phyloP scores from a whole-genome alignment of 2,888 invertebrate species.

The Neoscelio sp. region DNA sequence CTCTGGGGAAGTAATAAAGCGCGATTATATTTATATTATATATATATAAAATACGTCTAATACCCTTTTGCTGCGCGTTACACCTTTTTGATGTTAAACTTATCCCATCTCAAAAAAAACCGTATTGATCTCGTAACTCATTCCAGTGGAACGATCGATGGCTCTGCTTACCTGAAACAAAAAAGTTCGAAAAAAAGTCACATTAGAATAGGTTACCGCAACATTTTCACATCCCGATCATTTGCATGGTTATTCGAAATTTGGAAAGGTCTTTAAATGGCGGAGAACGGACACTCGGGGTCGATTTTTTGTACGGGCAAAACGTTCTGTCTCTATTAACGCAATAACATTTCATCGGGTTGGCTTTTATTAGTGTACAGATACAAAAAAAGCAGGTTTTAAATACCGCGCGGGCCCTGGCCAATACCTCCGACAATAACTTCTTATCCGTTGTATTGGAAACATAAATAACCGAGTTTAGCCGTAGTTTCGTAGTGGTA shows the following conservation, averaged over 20 bases:
- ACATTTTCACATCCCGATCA: too few relatives aligned
- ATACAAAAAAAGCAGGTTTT: slow-evolving; percentile 17
- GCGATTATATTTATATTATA: slow-evolving; percentile 34
- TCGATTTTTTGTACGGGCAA: slow-evolving; percentile 32
- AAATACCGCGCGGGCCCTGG: slow-evolving; percentile 27
- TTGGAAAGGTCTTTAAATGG: slow-evolving; percentile 32
- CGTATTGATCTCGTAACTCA: slow-evolving; percentile 51
- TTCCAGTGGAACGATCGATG: slow-evolving; percentile 43
- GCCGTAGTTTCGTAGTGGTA: slow-evolving; percentile 40
- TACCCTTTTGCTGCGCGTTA: slow-evolving; percentile 1
- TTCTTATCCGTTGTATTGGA: slow-evolving; percentile 63
- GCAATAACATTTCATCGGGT: slow-evolving; percentile 1
- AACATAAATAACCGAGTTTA: slow-evolving; percentile 68
- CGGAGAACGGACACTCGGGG: background rate
- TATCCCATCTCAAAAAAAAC: slow-evolving; percentile 37
- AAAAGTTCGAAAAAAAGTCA: slow-evolving; percentile 24
- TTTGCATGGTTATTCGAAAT: slow-evolving; percentile 59
- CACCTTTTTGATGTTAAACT: slow-evolving; percentile 35
- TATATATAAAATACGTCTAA: slow-evolving; percentile 2
- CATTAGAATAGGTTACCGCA: slow-evolving; percentile 42
- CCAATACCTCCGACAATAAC: slow-evolving; percentile 61
- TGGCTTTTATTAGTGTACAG: slow-evolving; percentile 7
- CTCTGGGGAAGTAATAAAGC: slow-evolving; percentile 8
- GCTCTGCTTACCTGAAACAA: slow-evolving; percentile 14
- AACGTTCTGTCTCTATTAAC: slow-evolving; percentile 51